A percentile compares a stretch with the other conserved stretches of the same genome.
phyloP scores from a whole-genome alignment of 2,888 invertebrate species.

The Mystacides longicornis region DNA sequence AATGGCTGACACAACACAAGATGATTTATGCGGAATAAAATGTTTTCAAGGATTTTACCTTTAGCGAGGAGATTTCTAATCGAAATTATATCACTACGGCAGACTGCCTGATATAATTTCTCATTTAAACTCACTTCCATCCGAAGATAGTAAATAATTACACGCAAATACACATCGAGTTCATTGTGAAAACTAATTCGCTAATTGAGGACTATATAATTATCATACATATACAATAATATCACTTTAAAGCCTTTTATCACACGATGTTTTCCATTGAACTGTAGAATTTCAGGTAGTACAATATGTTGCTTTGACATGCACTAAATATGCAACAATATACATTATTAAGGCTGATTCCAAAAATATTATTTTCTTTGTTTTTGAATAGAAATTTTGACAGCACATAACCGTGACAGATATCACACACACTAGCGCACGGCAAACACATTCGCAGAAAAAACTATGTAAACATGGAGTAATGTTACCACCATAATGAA shows the following conservation, averaged over 20 bases:
- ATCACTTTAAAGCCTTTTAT: constrained; percentile 10
- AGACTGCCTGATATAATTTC: constrained; percentile 36
- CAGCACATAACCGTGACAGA: constrained; percentile 17
- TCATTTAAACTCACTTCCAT: constrained; percentile 30
- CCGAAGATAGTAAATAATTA: constrained; percentile 16
- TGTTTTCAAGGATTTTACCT: constrained; percentile 35
- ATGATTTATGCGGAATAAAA: not conserved
- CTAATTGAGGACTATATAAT: not conserved
- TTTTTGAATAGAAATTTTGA: constrained; percentile 17
- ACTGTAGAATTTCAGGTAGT: not conserved
- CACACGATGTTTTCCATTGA: not conserved
- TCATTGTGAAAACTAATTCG: constrained; percentile 13
- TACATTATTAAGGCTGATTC: constrained; percentile 1
- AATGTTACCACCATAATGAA: not conserved
- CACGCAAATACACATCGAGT: constrained; percentile 12
- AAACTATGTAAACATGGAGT: no score
- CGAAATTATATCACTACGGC: constrained; percentile 37
- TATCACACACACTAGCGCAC: not conserved
- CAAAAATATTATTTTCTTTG: constrained; percentile 14
- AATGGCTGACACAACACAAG: not conserved
- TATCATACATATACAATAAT: constrained; percentile 1
- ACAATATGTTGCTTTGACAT: not conserved
- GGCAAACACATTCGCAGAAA: not conserved
- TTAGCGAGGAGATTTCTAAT: constrained; percentile 42
- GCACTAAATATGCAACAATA: not conserved